Evolutionary conservation across 2,797 vertebrate species (phyloP).

Genomic region (Eulemur rubriventer): DNA sequence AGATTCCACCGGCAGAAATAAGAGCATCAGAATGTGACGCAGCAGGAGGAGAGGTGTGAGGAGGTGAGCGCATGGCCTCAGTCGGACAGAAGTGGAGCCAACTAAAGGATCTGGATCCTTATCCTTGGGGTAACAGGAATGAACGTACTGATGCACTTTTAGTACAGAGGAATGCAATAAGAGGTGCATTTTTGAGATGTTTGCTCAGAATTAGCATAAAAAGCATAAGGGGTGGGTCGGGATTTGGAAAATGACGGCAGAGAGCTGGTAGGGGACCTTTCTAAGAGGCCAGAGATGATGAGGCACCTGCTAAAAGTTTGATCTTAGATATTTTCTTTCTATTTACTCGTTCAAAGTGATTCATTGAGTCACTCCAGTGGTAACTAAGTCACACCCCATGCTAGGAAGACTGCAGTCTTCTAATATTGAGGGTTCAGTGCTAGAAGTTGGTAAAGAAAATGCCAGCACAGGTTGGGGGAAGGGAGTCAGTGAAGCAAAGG

Average conservation of each 20-base stretch:
- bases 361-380: background rate
- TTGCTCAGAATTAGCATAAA: background rate
- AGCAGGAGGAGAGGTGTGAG: background rate
- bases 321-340: background rate
- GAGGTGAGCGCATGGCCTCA: accelerated
- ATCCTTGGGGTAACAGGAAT: accelerated
- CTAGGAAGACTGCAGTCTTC: background rate
- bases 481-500: too few species aligned
- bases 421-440: background rate
- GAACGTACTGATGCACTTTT: too few species aligned
- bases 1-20: background rate
- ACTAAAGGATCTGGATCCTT: background rate
- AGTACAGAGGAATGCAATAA: too few species aligned
- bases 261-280: too few species aligned
- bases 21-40: accelerated
- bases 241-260: background rate
- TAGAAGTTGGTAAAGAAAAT: background rate
- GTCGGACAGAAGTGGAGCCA: accelerated
- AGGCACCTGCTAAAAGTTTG: too few species aligned
- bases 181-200: background rate
- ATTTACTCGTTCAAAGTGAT: background rate
- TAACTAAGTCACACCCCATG: background rate
- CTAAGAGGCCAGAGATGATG: too few species aligned
- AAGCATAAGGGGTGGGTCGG: too few species aligned
- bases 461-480: background rate